Conservation (phyloP, 2,797 vertebrate genomes). For the Cyprinella venusta region DNA sequence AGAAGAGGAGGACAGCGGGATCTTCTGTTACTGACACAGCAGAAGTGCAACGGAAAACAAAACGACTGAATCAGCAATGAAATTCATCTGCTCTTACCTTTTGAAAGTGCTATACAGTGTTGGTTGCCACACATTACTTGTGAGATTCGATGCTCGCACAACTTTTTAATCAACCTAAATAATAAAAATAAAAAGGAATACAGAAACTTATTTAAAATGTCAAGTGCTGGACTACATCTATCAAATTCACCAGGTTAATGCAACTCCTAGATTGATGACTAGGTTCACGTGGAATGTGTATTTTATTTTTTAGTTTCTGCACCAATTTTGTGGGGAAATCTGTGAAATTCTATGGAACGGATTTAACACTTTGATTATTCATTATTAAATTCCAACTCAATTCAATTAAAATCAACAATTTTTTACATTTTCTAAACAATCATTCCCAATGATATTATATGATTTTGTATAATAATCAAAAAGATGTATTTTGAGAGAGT, state of each 20-base stretch:
- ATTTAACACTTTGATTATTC: neutral
- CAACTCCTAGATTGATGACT: neutral
- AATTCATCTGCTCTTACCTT: slow-evolving; percentile 81
- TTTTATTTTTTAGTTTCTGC: neutral
- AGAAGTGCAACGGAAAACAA: neutral
- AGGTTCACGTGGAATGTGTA: neutral
- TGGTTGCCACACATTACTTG: slow-evolving; percentile 97
- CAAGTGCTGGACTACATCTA: neutral
- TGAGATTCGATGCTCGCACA: slow-evolving; percentile 91
- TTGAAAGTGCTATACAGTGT: slow-evolving; percentile 96
- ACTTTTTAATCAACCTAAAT: slow-evolving; percentile 90
- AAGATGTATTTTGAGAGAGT: neutral
- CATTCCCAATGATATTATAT: neutral
- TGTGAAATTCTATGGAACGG: neutral
- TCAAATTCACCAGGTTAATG: neutral
- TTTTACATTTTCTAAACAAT: neutral
- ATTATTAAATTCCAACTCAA: neutral
- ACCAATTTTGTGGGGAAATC: neutral
- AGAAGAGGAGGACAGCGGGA: slow-evolving; percentile 65
- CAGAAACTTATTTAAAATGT: neutral
- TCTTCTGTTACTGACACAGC: neutral
- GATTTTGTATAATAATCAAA: neutral
- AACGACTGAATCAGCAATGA: neutral
- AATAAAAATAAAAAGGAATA: neutral
- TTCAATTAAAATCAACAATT: neutral